Base-by-base conservation (phyloP, 2,113 vertebrate species). In the Dendropsophus ebraccatus region DNA sequence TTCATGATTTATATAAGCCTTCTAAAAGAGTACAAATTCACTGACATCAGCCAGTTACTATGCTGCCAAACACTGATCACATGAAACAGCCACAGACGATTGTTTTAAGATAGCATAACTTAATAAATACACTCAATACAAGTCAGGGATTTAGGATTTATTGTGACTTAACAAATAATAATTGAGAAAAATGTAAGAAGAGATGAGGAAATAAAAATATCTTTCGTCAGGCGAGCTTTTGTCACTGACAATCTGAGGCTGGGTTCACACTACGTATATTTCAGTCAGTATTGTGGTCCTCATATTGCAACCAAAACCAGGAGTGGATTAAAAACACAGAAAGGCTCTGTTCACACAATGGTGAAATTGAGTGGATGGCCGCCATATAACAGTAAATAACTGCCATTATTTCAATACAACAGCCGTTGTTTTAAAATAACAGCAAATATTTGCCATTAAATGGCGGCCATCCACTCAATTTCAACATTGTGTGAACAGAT, bases 11-110 rank as follows among this genome's bases (percentile, higher is more conserved):
- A 45, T n/a, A n/a, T n/a, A n/a, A n/a, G 3, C 37, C 35, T 12
- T 47, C 70, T 6, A 35, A 50, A 52, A 52, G 25, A 37, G 50
- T 10, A 56, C 23, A 19, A 37, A 70, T 70, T 78, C 50, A 21
- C 28, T 56, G 75, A 52, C 17, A 17, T 30, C 75, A 21, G 28
- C 16, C 19, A 28, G 10, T 17, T 28, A 54, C 25, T n/a, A 2
- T 77, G 6, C 47, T 77, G 49, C 14, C 74, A 77, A 77, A 77
- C 49, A 25, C n/a, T 35, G 16, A 54, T 35, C 74, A 77, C 4
- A 21, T 77, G 25, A 30, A 50, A 41, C 2, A 16, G 45, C 25
- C n/a, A 52, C 74, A 77, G 11, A 9, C 49, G 30, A 23, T 32
- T 52, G 45, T 30, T 30, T 56, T 54, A 23, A 23, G 16, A 78